phyloP scores from a whole-genome alignment of 2,113 vertebrate genomes.

The Mesocricetus auratus region DNA sequence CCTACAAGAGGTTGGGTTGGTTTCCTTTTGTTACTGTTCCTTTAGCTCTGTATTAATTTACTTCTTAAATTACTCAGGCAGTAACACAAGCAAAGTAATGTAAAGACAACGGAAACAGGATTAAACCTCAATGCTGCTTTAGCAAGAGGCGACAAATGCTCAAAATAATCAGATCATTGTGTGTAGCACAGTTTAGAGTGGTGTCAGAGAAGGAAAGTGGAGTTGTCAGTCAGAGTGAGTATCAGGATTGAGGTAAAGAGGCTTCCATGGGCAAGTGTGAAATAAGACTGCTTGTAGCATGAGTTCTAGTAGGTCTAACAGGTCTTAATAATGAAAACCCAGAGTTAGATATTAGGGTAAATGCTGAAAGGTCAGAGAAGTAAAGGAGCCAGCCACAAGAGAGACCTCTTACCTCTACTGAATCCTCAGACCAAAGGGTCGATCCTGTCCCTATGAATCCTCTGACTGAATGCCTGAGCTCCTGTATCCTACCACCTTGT shows the following conservation, averaged over 20 bases:
- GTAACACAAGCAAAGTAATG: background rate
- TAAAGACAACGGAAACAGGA: background rate
- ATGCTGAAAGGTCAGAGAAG: too few species aligned
- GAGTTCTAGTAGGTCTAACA: too few species aligned
- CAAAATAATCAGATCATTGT: background rate
- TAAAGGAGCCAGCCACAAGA: too few species aligned
- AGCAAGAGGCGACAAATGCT: background rate
- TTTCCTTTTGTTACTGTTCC: background rate
- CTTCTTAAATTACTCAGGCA: background rate
- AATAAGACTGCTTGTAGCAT: background rate
- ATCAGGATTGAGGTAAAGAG: background rate
- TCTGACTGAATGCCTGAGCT: too few species aligned
- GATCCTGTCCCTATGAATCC: too few species aligned
- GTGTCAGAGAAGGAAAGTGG: background rate
- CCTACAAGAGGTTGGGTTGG: accelerated
- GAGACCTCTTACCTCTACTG: too few species aligned
- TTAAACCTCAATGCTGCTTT: background rate
- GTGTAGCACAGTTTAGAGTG: background rate
- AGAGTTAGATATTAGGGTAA: too few species aligned
- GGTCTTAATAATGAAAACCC: too few species aligned
- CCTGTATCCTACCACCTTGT: too few species aligned
- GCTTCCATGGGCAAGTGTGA: background rate
- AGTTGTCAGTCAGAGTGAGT: background rate
- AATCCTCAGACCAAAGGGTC: too few species aligned
- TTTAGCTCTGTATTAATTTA: background rate